These are phyloP conservation scores for Pogonophryne albipinna DNA, from an alignment of 2,797 vertebrate species.

Conservation along the genomic window DNA sequence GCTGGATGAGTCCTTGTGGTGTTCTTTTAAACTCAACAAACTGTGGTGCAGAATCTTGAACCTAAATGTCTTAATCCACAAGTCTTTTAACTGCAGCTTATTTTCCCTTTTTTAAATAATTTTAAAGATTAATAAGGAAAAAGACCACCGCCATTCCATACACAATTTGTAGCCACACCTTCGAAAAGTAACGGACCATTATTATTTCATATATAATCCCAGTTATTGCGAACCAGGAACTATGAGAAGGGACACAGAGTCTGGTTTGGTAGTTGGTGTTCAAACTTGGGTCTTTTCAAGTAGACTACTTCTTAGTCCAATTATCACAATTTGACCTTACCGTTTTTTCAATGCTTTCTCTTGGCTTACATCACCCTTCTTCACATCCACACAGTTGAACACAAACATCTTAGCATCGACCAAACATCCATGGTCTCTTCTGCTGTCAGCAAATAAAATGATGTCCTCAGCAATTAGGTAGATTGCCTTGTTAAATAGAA, in stretches of 20 bases:
- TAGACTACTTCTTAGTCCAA: neutral
- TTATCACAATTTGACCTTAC: neutral
- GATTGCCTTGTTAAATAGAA: slow-evolving; percentile 8
- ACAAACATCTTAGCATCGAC: neutral
- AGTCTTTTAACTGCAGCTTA: too few relatives aligned
- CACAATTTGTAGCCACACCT: too few relatives aligned
- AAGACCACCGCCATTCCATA: too few relatives aligned
- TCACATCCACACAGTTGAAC: neutral
- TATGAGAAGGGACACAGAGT: too few relatives aligned
- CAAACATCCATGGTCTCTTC: neutral
- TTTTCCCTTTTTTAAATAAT: too few relatives aligned
- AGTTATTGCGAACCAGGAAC: too few relatives aligned
- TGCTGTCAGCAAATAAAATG: neutral
- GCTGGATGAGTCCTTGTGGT: neutral
- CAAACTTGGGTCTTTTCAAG: neutral
- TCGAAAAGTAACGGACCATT: too few relatives aligned
- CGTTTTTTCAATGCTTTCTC: neutral
- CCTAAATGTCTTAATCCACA: neutral
- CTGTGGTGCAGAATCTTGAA: neutral
- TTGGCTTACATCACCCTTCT: neutral
- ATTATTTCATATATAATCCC: too few relatives aligned
- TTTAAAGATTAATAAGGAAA: too few relatives aligned
- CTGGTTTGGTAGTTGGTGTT: neutral
- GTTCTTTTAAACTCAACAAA: slow-evolving; percentile 2
- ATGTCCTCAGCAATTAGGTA: neutral